Conservation (phyloP, 2,797 vertebrate genomes). For the Sarcoramphus papa region DNA sequence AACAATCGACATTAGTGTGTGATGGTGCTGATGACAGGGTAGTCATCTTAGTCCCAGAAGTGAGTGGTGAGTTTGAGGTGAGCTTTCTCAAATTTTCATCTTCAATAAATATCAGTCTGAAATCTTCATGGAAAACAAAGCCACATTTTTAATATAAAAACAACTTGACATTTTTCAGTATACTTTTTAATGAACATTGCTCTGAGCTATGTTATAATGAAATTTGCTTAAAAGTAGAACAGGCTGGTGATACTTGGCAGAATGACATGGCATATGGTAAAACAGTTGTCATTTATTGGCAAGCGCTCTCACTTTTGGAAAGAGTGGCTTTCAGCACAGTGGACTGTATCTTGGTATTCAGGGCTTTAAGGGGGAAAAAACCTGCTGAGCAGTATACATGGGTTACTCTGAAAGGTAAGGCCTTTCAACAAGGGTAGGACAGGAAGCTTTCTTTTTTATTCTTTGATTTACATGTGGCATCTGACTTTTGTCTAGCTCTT, state of each 20-base stretch:
- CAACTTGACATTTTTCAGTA: conserved; percentile 84
- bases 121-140: conserved; percentile 68
- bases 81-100: conserved; percentile 40
- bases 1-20: neutral
- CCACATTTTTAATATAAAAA: conserved; percentile 75
- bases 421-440: neutral
- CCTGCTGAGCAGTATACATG: conserved; percentile 6
- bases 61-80: conserved; percentile 13
- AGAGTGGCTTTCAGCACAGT: conserved; percentile 78
- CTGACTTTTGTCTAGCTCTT: neutral
- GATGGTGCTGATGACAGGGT: neutral
- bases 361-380: conserved; percentile 55
- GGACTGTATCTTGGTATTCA: conserved; percentile 75
- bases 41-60: neutral
- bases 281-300: conserved; percentile 91
- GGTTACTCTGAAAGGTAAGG: neutral
- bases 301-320: conserved; percentile 76
- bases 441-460: neutral
- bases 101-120: conserved; percentile 57
- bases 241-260: conserved; percentile 90
- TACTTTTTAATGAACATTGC: conserved; percentile 89
- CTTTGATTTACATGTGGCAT: neutral
- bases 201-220: conserved; percentile 89
- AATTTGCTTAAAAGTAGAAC: conserved; percentile 91
- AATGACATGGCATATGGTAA: conserved; percentile 88